phyloP scores from a whole-genome alignment of 2,113 vertebrate species.

The Herpailurus yagouaroundi region DNA sequence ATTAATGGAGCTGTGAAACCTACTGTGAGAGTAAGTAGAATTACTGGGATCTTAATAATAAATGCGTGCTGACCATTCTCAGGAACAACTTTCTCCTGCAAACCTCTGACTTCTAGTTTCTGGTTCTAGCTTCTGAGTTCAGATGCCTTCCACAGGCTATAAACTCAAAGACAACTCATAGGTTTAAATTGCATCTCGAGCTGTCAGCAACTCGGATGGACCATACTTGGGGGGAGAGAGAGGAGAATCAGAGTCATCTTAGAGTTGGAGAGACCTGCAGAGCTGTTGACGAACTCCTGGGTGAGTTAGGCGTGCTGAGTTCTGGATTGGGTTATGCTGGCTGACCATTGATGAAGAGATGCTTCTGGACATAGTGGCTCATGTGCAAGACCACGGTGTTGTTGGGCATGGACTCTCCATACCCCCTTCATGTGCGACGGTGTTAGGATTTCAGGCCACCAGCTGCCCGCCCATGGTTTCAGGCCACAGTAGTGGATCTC shows the following conservation, averaged over 20 bases:
- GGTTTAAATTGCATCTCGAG: neutral
- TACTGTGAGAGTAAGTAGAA: slow-evolving; percentile 21
- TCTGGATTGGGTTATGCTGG: neutral
- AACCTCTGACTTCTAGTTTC: slow-evolving; percentile 8
- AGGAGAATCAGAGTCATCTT: neutral
- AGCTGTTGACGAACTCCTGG: neutral
- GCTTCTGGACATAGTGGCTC: neutral
- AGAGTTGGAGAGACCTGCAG: neutral
- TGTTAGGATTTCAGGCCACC: neutral
- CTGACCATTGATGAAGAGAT: neutral
- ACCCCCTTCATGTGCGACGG: too few species aligned
- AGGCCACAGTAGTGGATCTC: neutral
- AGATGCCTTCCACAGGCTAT: neutral
- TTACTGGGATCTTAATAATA: slow-evolving; percentile 42
- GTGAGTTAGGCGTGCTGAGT: neutral
- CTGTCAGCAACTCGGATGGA: neutral
- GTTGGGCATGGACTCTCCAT: neutral
- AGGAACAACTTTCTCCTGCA: slow-evolving; percentile 43
- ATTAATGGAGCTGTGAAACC: slow-evolving; percentile 39
- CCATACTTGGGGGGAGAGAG: neutral
- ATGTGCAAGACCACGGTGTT: neutral
- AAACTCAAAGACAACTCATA: slow-evolving; percentile 32
- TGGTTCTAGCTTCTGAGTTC: slow-evolving; percentile 13
- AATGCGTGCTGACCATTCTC: neutral
- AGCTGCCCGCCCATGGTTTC: neutral